These are phyloP conservation scores for Ciconia nigra DNA, from an alignment of 2,797 vertebrate genomes.

Conservation along the genomic window DNA sequence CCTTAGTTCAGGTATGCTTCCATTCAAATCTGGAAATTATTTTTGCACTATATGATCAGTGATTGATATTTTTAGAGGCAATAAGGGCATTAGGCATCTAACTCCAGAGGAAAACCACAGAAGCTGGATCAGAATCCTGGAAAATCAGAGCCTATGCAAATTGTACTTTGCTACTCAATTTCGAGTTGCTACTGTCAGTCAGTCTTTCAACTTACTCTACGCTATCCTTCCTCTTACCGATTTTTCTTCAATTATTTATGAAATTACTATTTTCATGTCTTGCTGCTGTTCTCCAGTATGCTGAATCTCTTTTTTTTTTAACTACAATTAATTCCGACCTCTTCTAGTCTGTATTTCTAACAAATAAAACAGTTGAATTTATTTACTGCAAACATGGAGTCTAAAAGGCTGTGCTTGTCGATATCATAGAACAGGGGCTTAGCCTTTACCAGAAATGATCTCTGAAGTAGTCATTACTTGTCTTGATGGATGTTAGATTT, in stretches of 20 bases:
- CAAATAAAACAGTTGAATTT: neutral
- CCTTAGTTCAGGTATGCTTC: neutral
- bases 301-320: neutral
- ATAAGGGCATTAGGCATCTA: neutral
- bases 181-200: neutral
- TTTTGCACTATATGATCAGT: neutral
- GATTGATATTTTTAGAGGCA: neutral
- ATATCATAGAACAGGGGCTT: neutral
- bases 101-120: too few relatives aligned
- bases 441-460: neutral
- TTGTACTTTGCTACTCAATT: neutral
- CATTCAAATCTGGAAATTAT: neutral
- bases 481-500: neutral
- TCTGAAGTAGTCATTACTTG: neutral
- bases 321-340: neutral
- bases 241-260: neutral
- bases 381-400: neutral
- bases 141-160: rapidly evolving
- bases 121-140: neutral
- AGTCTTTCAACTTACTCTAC: neutral
- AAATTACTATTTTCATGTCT: neutral
- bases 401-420: neutral
- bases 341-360: neutral
- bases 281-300: neutral
- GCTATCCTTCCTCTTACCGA: neutral